Evolutionary conservation across 2,888 invertebrate genomes (phyloP).

Genomic region (Hedychridium roseum): DNA sequence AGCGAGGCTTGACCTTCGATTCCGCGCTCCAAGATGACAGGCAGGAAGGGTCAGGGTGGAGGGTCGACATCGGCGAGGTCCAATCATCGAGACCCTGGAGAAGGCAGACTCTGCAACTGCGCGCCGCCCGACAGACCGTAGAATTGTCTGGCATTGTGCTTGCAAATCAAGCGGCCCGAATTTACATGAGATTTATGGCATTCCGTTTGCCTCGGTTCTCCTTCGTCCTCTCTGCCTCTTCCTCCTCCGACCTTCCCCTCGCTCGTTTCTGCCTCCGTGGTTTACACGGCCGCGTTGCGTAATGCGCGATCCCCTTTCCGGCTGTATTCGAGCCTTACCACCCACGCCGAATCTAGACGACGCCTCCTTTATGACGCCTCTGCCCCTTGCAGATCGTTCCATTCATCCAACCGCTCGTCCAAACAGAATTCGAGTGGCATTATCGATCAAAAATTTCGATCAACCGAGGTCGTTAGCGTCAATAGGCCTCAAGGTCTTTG

Average conservation of each 20-base stretch:
- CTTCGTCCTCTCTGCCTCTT: slow-evolving; percentile 4
- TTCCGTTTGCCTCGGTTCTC: slow-evolving; percentile 47
- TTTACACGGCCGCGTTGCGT: neutral
- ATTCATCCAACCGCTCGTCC: too few relatives aligned
- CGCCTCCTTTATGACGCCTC: too few relatives aligned
- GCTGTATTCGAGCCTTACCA: too few relatives aligned
- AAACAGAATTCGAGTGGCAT: too few relatives aligned
- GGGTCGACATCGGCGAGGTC: slow-evolving; percentile 22
- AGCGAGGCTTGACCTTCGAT: slow-evolving; percentile 10
- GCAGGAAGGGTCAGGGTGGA: slow-evolving; percentile 8
- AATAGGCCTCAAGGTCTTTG: too few relatives aligned
- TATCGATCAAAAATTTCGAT: too few relatives aligned
- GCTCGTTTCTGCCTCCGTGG: slow-evolving; percentile 1
- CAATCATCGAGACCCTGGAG: slow-evolving; percentile 17
- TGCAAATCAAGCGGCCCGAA: slow-evolving; percentile 61
- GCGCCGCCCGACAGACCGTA: slow-evolving; percentile 47
- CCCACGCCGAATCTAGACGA: too few relatives aligned
- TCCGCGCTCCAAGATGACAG: slow-evolving; percentile 4
- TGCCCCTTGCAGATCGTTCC: too few relatives aligned
- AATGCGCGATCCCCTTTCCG: slow-evolving; percentile 1
- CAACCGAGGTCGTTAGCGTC: too few relatives aligned
- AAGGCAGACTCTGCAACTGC: slow-evolving; percentile 40
- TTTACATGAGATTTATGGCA: slow-evolving; percentile 63
- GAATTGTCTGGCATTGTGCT: slow-evolving; percentile 61
- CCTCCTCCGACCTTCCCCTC: neutral